phyloP scores from a whole-genome alignment of 1,140 invertebrate species.

The Procambarus clarkii region DNA sequence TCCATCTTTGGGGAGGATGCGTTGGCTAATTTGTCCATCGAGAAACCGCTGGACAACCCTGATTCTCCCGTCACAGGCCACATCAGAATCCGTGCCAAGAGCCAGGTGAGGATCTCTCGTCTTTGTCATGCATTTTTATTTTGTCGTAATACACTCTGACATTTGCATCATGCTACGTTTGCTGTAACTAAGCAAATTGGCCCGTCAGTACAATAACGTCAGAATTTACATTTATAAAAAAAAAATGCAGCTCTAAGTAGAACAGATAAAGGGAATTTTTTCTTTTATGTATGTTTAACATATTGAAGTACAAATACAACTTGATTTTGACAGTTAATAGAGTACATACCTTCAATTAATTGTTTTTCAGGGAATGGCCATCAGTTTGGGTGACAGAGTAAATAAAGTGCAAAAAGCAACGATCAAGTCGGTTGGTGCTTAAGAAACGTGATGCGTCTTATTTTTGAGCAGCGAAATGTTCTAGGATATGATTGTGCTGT shows the following conservation, averaged over 20 bases:
- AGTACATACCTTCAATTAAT: constrained; percentile 1
- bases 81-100: constrained; percentile 97
- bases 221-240: no score
- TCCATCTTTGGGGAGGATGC: constrained; percentile 99
- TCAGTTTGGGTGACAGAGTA: constrained; percentile 97
- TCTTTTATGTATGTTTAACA: no score
- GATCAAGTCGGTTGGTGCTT: constrained; percentile 68
- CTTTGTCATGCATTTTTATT: neutral
- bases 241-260: no score
- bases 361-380: constrained; percentile 91
- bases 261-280: no score
- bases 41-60: constrained; percentile 92
- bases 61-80: constrained; percentile 95
- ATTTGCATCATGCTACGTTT: no score
- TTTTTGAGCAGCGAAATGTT: neutral
- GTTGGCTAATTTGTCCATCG: constrained; percentile 97
- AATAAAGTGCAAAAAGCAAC: constrained; percentile 89
- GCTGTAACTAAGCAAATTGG: no score
- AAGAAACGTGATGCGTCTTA: neutral
- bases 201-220: neutral
- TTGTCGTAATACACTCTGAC: no score
- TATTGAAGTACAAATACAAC: no score
- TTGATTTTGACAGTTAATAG: no score
- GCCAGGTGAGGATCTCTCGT: constrained; percentile 84
- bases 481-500: neutral